phyloP scores from a whole-genome alignment of 2,797 vertebrate species.

The Melanotaenia parkinsoni region DNA sequence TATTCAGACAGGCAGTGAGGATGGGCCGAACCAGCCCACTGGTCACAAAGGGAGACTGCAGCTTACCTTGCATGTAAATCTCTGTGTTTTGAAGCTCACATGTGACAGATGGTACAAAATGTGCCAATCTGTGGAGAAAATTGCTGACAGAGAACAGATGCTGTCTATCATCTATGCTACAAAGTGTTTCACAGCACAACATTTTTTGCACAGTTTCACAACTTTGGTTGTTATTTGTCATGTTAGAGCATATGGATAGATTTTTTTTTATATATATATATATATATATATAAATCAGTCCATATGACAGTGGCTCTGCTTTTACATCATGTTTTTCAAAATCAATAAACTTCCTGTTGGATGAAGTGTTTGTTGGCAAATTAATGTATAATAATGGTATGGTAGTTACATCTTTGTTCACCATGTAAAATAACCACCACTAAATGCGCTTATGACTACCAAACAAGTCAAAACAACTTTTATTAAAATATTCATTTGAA shows the following conservation, averaged over 20 bases:
- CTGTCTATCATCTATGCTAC: slow-evolving; percentile 32
- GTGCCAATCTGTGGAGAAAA: slow-evolving; percentile 52
- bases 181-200: slow-evolving; percentile 38
- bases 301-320: not conserved
- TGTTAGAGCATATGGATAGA: slow-evolving; percentile 11
- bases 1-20: slow-evolving; percentile 36
- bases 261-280: no score
- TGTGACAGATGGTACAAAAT: slow-evolving; percentile 61
- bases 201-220: slow-evolving; percentile 32
- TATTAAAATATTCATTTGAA: not conserved
- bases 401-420: not conserved
- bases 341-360: not conserved
- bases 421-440: not conserved
- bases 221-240: slow-evolving; percentile 44
- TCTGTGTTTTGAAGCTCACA: slow-evolving; percentile 47
- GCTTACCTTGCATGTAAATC: slow-evolving; percentile 37
- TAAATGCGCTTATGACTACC: not conserved
- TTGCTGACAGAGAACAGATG: slow-evolving; percentile 51
- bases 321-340: slow-evolving; percentile 6
- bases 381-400: not conserved
- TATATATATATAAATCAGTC: no score
- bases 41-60: slow-evolving; percentile 50
- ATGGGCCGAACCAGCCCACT: slow-evolving; percentile 42
- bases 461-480: not conserved
- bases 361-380: not conserved